Conservation (phyloP, 2,888 invertebrate species). For the Eristalis tenax region DNA sequence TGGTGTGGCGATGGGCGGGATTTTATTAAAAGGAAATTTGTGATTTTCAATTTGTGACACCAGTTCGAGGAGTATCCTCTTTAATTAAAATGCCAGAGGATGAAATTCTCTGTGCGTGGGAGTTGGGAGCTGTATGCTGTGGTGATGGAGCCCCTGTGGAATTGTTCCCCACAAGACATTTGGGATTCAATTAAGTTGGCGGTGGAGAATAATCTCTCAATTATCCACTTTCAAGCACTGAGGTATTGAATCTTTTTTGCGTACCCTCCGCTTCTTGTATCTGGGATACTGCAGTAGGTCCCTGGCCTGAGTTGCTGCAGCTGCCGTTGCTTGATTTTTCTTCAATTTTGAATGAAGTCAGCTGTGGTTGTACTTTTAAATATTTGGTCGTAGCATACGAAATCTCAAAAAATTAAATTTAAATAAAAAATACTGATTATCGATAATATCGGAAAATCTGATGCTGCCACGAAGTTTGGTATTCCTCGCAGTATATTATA, state of each 20-base stretch:
- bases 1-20: background rate
- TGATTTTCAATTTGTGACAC: constrained; percentile 63
- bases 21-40: constrained; percentile 59
- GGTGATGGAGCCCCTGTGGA: background rate
- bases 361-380: too few relatives aligned
- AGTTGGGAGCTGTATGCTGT: background rate
- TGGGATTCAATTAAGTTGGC: background rate
- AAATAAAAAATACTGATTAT: too few relatives aligned
- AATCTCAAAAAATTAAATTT: too few relatives aligned
- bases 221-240: too few relatives aligned
- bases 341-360: too few relatives aligned
- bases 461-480: too few relatives aligned
- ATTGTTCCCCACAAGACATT: background rate
- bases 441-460: too few relatives aligned
- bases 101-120: constrained; percentile 32
- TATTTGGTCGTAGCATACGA: too few relatives aligned
- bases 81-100: constrained; percentile 58
- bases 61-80: constrained; percentile 38
- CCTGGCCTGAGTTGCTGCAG: too few relatives aligned
- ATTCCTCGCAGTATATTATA: too few relatives aligned
- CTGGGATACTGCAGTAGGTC: background rate
- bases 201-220: background rate
- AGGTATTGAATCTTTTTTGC: too few relatives aligned
- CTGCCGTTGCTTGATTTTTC: too few relatives aligned
- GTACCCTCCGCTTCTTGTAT: background rate